Evolutionary conservation across 2,113 vertebrate species (phyloP), one percentile per base, ranked within the genome.

Genomic region (Laticauda laticaudata): DNA sequence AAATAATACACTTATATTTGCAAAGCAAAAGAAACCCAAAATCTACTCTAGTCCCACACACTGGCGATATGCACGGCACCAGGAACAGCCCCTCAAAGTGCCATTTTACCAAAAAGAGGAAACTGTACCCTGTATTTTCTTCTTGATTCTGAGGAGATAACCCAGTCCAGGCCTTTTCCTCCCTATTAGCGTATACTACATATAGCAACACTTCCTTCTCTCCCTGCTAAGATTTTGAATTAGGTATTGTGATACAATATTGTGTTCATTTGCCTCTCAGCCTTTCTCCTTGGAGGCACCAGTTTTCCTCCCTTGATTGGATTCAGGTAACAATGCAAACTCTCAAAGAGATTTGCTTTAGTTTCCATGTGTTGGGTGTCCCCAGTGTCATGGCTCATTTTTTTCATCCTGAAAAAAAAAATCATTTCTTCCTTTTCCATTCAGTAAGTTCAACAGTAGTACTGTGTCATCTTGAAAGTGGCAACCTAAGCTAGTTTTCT

Each of bases 41-140:
- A n/a, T 15, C 29, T 29, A 14, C 23, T 24, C 12, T 2, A 0
- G 4, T 1, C 29, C 0, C 14, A 34, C 14, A 34, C n/a, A 7
- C n/a, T 20, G 3, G 69, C 20, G 34, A 39, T 81, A 81, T 20
- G n/a, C n/a, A 34, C 5, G 0, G 69, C 61, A n/a, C n/a, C 1
- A 64, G 61, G 26, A 64, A n/a, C 11, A n/a, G 11, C 61, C 29
- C 61, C 4, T 5, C 11, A 64, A 6, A 34, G 2, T n/a, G 12
- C 1, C 64, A 34, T 69, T 69, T 34, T 69, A 75, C 69, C 29
- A 39, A 39, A 39, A 81, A 20, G 39, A 34, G 39, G 18, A 34
- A 81, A 2, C 6, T 81, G 39, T 6, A 3, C 6, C 6, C 69
- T 81, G 69, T 39, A 81, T 81, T 20, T 81, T n/a, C 64, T 69